A percentile compares a stretch with the other conserved stretches of the same genome.
Evolutionary conservation across 1,140 invertebrate species (phyloP).

Genomic region (Oryctes rhinoceros): DNA sequence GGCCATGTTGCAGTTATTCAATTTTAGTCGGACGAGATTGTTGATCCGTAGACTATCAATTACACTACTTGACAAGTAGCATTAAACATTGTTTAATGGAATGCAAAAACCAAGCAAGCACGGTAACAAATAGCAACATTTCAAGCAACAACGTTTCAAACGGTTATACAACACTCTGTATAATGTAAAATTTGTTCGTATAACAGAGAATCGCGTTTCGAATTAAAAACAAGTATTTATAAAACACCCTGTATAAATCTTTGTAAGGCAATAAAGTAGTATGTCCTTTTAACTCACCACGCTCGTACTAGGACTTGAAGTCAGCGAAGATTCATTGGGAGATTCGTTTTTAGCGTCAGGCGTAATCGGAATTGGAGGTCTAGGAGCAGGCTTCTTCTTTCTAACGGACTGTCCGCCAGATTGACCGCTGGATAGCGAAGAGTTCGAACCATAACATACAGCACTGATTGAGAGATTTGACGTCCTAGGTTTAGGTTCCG

Average conservation of each 20-base stretch:
- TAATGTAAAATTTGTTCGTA: too few species aligned
- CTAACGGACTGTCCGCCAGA: conserved; percentile 60
- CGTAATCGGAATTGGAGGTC: conserved; percentile 67
- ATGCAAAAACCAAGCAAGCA: neutral
- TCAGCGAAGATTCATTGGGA: conserved; percentile 50
- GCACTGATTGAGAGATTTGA: conserved; percentile 16
- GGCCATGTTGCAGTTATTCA: too few species aligned
- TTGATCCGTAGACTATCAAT: too few species aligned
- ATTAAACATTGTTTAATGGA: too few species aligned
- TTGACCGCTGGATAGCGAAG: conserved; percentile 60
- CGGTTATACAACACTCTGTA: too few species aligned
- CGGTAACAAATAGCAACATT: too few species aligned
- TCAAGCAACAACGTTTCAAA: too few species aligned
- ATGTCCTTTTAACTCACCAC: conserved; percentile 55
- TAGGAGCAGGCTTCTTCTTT: conserved; percentile 76
- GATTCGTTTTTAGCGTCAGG: conserved; percentile 46
- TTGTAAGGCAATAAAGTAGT: neutral
- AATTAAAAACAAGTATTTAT: too few species aligned
- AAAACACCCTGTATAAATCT: neutral
- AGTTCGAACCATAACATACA: conserved; percentile 51
- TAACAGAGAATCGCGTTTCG: neutral
- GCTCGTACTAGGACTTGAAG: conserved; percentile 59
- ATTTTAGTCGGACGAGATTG: too few species aligned
- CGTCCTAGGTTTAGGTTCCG: conserved; percentile 60
- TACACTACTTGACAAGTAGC: too few species aligned